Evolutionary conservation across 35 echinoderm and acorn worm genomes (phyloP).

Genomic region (Holothuria glaberrima): DNA sequence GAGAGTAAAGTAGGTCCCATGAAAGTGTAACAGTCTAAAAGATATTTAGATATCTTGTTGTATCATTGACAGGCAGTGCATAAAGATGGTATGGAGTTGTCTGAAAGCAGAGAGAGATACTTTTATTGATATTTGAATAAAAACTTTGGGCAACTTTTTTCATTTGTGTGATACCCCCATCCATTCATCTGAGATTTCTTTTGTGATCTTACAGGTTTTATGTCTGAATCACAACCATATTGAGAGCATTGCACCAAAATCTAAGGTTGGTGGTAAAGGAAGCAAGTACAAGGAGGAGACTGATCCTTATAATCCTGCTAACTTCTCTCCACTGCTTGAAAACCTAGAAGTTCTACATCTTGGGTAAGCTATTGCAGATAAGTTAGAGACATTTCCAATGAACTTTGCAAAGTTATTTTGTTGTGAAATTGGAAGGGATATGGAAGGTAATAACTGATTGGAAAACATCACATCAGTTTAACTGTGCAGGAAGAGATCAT

Average conservation of each 20-base stretch:
- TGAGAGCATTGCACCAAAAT: conserved; percentile 76
- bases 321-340: conserved; percentile 84
- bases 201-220: conserved; percentile 71
- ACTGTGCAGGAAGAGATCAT: too few species aligned
- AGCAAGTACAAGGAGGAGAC: conserved; percentile 58
- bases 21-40: too few species aligned
- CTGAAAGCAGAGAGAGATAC: too few species aligned
- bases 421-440: too few species aligned
- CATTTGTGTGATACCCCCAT: background rate
- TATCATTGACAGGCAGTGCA: too few species aligned
- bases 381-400: background rate
- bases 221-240: conserved; percentile 98
- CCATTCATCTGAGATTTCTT: background rate
- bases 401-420: too few species aligned
- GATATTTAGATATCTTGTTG: too few species aligned
- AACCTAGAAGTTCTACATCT: conserved; percentile 98
- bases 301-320: conserved; percentile 69
- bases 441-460: too few species aligned
- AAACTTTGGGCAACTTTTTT: background rate
- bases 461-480: too few species aligned
- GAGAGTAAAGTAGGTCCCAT: too few species aligned
- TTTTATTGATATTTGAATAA: too few species aligned
- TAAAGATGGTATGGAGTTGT: too few species aligned
- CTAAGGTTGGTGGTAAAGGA: conserved; percentile 57
- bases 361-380: conserved; percentile 67